phyloP scores from a whole-genome alignment of 2,797 vertebrate genomes.

The Phrynocephalus vlangalii region DNA sequence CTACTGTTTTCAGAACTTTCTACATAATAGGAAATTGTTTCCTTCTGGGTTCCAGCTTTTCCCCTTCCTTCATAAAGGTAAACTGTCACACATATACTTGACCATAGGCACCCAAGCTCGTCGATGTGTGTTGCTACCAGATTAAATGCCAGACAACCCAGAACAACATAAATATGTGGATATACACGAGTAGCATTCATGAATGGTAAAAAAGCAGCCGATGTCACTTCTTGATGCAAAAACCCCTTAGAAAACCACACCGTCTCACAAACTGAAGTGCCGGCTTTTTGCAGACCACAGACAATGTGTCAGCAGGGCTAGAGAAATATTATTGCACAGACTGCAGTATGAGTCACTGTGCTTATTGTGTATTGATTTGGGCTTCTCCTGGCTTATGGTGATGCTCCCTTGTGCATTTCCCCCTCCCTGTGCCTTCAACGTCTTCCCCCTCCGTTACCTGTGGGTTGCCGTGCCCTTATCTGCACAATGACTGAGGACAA shows the following conservation, averaged over 20 bases:
- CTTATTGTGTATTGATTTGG: neutral
- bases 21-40: no score
- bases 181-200: neutral
- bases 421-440: no score
- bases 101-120: neutral
- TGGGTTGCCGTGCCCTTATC: neutral
- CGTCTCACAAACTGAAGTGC: neutral
- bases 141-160: neutral
- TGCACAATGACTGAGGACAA: neutral
- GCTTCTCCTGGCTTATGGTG: neutral
- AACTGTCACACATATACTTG: neutral
- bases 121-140: neutral
- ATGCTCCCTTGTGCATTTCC: neutral
- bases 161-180: neutral
- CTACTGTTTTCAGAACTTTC: neutral
- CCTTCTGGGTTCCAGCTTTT: neutral
- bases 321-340: neutral
- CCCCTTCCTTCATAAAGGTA: neutral
- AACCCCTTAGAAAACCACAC: neutral
- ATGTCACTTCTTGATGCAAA: neutral
- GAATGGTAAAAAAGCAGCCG: neutral
- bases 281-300: neutral
- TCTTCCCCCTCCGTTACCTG: neutral
- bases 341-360: neutral
- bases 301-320: neutral